Percentiles rank a stretch among this genome's conserved stretches.
These are phyloP conservation scores for Hydrozoanthus gracilis DNA, from an alignment of 92 coral and sea anemone species.

Conservation along the genomic window DNA sequence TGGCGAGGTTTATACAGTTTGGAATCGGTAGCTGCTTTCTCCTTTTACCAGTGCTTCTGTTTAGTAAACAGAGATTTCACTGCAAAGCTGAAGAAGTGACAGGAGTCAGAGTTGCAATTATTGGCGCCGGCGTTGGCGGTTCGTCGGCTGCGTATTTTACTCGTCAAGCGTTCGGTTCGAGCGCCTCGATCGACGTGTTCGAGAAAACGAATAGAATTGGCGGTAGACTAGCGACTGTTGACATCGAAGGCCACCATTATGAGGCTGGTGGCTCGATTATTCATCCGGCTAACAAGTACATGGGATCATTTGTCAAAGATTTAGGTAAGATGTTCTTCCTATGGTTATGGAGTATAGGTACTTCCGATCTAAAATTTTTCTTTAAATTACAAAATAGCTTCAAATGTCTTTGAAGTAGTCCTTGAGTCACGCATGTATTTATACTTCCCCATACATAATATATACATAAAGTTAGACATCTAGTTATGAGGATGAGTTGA, in stretches of 20 bases:
- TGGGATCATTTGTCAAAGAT: conserved; percentile 76
- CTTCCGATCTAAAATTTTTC: no score
- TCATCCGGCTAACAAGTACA: conserved; percentile 85
- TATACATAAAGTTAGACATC: no score
- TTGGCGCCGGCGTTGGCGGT: conserved; percentile 95
- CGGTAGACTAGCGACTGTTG: conserved; percentile 87
- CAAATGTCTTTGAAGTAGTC: no score
- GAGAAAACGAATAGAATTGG: conserved; percentile 87
- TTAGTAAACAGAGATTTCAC: conserved; percentile 49
- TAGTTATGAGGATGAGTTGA: no score
- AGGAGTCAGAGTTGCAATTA: conserved; percentile 71
- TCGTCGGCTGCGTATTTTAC: conserved; percentile 80
- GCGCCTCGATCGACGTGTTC: conserved; percentile 85
- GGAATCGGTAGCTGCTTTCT: conserved; percentile 71
- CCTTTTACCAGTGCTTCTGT: conserved; percentile 62
- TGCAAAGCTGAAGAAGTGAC: conserved; percentile 51
- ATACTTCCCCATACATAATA: no score
- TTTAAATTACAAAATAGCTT: no score
- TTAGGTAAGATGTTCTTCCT: conserved; percentile 66
- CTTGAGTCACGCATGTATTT: no score
- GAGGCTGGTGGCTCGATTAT: conserved; percentile 95
- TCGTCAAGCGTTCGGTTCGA: conserved; percentile 82
- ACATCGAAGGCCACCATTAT: conserved; percentile 75
- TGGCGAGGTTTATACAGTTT: conserved; percentile 25
- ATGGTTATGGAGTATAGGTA: no score